Base-by-base conservation (phyloP, 2,797 vertebrate genomes). In the Microctenopoma stevenorrisi region DNA sequence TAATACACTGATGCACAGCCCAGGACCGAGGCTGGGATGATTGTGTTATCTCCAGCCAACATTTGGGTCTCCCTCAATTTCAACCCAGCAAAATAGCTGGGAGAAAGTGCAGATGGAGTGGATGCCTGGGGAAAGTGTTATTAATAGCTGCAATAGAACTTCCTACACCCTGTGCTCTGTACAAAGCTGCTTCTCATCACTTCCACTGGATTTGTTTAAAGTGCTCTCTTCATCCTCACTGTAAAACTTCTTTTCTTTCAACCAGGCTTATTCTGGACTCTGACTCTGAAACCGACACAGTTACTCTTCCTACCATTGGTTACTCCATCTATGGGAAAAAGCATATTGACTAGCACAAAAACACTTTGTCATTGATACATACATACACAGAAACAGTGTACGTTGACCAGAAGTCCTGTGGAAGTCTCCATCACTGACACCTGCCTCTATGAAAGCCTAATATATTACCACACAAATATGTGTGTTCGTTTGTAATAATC, bases 21-120 rank as follows among this genome's bases (percentile, higher is more conserved):
- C 89, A 94, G 94, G 95, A 95, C 93, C 93, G 68, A 91, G 93
- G 91, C 93, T 92, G 88, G 91, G 90, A 94, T 92, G 94, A 95
- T 91, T 92, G 94, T 90, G 94, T 96, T 96, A 96, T 97, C 96
- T 96, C 90, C 88, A 66, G 90, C 90, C 94, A 95, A 93, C 95
- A 96, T 96, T 96, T 96, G 94, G 94, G 94, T 95, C 94, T 94
- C 93, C 93, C 91, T 94, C 93, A 84, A 95, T 95, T 95, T 93
- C 94, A 89, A 94, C 91, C 94, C 91, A 91, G 94, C 94, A 93
- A 94, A 95, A 95, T 92, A 92, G 94, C 95, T 95, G 89, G 64
- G 87, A 94, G 94, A 93, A 93, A 91, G 93, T 94, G 92, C 90
- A 91, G 92, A 93, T 88, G 94, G 92, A 92, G 88, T 4, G 54